These are phyloP conservation scores for Macrophya annulata DNA, from an alignment of 2,888 invertebrate species.

Conservation along the genomic window DNA sequence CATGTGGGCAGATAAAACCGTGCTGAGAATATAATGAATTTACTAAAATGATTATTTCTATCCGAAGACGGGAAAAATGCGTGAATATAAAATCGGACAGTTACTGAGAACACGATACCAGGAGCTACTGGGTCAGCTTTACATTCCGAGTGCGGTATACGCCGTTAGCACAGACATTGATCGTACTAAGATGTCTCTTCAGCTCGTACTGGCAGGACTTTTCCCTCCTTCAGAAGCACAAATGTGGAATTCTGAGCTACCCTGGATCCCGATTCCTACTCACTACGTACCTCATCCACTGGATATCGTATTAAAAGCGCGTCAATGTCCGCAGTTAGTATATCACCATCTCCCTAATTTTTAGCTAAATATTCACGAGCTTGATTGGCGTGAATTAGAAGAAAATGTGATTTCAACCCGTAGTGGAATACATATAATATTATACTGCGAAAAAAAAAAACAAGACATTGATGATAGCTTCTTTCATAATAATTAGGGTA, in stretches of 20 bases:
- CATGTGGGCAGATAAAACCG: not conserved
- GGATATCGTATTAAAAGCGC: slow-evolving; percentile 64
- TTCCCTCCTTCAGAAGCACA: slow-evolving; percentile 62
- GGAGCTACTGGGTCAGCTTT: slow-evolving; percentile 64
- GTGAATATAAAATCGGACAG: slow-evolving; percentile 65
- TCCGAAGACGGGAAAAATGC: slow-evolving; percentile 66
- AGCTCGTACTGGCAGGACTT: slow-evolving; percentile 67
- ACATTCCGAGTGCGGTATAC: slow-evolving; percentile 63
- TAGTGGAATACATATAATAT: not conserved
- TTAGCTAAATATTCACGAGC: not conserved
- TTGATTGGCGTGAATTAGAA: not conserved
- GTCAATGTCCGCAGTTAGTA: slow-evolving; percentile 62
- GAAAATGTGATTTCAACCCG: not conserved
- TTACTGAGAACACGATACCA: slow-evolving; percentile 65
- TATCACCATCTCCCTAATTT: not conserved
- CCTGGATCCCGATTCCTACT: slow-evolving; percentile 66
- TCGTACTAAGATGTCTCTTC: slow-evolving; percentile 68
- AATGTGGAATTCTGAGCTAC: slow-evolving; percentile 63
- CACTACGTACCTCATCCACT: slow-evolving; percentile 62
- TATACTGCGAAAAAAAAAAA: not conserved
- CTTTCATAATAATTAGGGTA: not conserved
- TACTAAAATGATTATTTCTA: not conserved
- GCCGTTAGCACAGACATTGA: slow-evolving; percentile 63
- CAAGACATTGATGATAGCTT: no score
- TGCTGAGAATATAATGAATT: not conserved